phyloP scores from a whole-genome alignment of 2,888 invertebrate genomes.

The Lasiommata megera region DNA sequence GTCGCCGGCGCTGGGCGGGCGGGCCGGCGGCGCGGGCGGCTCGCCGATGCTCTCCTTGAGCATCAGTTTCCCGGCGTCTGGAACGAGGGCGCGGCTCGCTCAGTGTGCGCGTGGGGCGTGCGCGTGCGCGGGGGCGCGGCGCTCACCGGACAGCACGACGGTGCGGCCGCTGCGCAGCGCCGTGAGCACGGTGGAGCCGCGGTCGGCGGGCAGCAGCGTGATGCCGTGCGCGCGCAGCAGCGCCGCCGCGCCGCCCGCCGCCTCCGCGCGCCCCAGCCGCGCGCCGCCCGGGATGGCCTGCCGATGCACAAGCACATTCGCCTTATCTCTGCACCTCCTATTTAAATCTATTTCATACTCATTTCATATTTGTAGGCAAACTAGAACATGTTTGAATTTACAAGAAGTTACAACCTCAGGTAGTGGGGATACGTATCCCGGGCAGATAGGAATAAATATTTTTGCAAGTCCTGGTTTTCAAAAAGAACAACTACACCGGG shows the following conservation, averaged over 20 bases:
- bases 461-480: no score
- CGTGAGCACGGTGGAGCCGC: slow-evolving; percentile 85
- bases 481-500: no score
- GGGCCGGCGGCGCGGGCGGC: slow-evolving; percentile 9
- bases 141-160: slow-evolving; percentile 87
- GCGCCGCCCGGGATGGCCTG: slow-evolving; percentile 22
- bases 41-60: slow-evolving; percentile 75
- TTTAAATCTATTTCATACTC: no score
- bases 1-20: neutral
- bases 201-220: slow-evolving; percentile 91
- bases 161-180: slow-evolving; percentile 93
- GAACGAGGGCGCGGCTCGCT: slow-evolving; percentile 20
- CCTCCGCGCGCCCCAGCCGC: neutral
- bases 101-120: slow-evolving; percentile 85
- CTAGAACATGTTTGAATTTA: no score
- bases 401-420: no score
- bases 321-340: no score
- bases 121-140: slow-evolving; percentile 55
- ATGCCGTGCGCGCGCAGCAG: slow-evolving; percentile 93
- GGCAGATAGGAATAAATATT: no score
- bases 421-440: no score
- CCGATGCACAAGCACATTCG: neutral
- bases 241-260: slow-evolving; percentile 70
- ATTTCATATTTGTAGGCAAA: no score
- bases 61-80: slow-evolving; percentile 89